phyloP scores from a whole-genome alignment of 2,888 invertebrate genomes.

The Campopleginae sp. region DNA sequence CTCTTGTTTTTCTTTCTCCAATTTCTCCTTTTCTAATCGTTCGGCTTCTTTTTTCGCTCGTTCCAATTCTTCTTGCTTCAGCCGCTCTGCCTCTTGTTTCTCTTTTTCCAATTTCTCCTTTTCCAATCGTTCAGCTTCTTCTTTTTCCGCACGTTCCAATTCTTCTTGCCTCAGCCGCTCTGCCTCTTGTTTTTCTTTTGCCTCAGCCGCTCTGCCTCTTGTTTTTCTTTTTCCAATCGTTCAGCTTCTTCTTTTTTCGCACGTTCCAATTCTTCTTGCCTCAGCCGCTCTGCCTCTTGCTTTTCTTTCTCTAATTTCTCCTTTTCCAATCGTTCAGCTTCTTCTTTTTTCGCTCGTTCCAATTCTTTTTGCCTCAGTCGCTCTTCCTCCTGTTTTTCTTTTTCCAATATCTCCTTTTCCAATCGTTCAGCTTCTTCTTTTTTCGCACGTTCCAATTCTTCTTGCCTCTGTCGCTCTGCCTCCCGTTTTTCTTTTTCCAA shows the following conservation, averaged over 20 bases:
- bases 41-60: constrained; percentile 54
- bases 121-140: neutral
- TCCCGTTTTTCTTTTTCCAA: constrained; percentile 54
- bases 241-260: constrained; percentile 60
- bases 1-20: constrained; percentile 68
- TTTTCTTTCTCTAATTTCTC: constrained; percentile 60
- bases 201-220: constrained; percentile 53
- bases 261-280: constrained; percentile 70
- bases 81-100: neutral
- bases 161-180: constrained; percentile 59
- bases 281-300: constrained; percentile 70
- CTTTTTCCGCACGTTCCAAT: constrained; percentile 49
- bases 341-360: constrained; percentile 44
- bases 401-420: constrained; percentile 76
- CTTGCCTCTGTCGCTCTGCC: constrained; percentile 73
- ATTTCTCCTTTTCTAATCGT: constrained; percentile 69
- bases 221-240: constrained; percentile 47
- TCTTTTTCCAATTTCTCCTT: neutral
- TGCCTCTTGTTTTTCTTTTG: constrained; percentile 66
- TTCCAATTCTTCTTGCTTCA: neutral
- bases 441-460: constrained; percentile 49
- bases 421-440: constrained; percentile 54
- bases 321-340: constrained; percentile 43
- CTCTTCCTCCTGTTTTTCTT: constrained; percentile 51
- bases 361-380: constrained; percentile 73